Conservation (phyloP, 2,888 invertebrate species). For the Leucozona laternaria region DNA sequence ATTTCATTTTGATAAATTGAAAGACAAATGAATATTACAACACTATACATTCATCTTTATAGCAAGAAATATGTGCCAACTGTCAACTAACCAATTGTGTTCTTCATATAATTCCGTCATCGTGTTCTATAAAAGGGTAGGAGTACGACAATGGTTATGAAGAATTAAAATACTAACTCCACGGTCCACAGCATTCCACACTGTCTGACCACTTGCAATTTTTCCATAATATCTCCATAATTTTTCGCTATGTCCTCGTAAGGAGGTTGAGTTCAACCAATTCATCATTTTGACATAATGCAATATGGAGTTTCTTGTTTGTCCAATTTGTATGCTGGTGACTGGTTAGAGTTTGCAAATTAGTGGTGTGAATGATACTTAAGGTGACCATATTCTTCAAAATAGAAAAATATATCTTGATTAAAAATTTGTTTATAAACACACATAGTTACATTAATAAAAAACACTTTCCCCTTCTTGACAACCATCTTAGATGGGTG, state of each 20-base stretch:
- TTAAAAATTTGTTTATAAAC: too few species aligned
- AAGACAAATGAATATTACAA: slow-evolving; percentile 72
- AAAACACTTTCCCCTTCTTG: too few species aligned
- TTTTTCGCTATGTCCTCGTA: slow-evolving; percentile 72
- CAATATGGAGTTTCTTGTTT: slow-evolving; percentile 68
- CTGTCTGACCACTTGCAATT: slow-evolving; percentile 65
- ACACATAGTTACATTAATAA: too few species aligned
- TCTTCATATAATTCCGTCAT: neutral
- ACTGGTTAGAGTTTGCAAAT: slow-evolving; percentile 58
- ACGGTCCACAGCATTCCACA: slow-evolving; percentile 13
- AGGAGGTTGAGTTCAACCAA: slow-evolving; percentile 72
- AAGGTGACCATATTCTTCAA: neutral
- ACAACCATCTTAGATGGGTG: too few species aligned
- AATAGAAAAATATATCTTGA: too few species aligned
- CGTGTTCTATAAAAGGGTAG: neutral
- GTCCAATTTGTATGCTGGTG: slow-evolving; percentile 60
- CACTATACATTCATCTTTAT: slow-evolving; percentile 52
- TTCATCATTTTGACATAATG: slow-evolving; percentile 74
- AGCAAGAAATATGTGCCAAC: slow-evolving; percentile 41
- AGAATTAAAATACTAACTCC: slow-evolving; percentile 36
- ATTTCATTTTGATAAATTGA: slow-evolving; percentile 61
- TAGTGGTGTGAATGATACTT: slow-evolving; percentile 38
- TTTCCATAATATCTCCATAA: slow-evolving; percentile 54
- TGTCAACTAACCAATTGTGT: slow-evolving; percentile 18
- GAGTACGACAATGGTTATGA: neutral